Base-by-base conservation (phyloP, 35 echinoderm and acorn worm genomes). In the Patiria miniata region DNA sequence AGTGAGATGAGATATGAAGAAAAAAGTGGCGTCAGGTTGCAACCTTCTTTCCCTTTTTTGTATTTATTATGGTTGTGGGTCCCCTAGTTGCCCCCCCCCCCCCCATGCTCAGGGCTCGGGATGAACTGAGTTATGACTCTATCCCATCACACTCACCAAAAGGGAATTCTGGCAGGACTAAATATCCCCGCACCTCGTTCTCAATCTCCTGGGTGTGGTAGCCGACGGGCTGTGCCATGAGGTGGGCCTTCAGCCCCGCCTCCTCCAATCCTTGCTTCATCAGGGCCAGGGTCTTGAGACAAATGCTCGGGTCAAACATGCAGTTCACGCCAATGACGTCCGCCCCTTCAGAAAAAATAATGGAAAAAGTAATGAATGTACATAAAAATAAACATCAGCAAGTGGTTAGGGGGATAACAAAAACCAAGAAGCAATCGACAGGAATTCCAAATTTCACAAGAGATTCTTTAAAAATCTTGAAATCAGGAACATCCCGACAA, bases 281-380 rank as follows among this genome's bases (percentile, higher is more conserved):
- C 86, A 79, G 77, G 9, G 53, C 79, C 6, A 95, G 83, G 12
- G 93, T 92, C 40, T 79, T 79, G 2, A 95, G 51, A 37, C 61
- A 57, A 61, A 91, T 95, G 36, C 78, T 57, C 23, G 94, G 94
- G 60, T 89, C 94, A 88, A 78, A 96, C 29, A 59, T 68, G 78
- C 94, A 96, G 78, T 96, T 96, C 8, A 96, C 82, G 5, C 94
- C 94, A 30, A 96, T 39, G 16, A 93, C 78, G 68, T 96, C 91
- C n/a, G 90, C 90, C 56, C 94, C 94, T 96, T n/a, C n/a, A n/a
- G n/a, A n/a, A n/a, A n/a, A n/a, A n/a, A n/a, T n/a, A n/a, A 65
- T 58, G 22, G 54, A 14, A 12, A 58, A 58, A 58, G 22, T 58
- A 58, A 58, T 14, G 54, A n/a, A 14, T 12, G 12, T 12, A 14